Evolutionary conservation across 2,888 invertebrate species (phyloP).

Genomic region (Lochmaea crataegi): DNA sequence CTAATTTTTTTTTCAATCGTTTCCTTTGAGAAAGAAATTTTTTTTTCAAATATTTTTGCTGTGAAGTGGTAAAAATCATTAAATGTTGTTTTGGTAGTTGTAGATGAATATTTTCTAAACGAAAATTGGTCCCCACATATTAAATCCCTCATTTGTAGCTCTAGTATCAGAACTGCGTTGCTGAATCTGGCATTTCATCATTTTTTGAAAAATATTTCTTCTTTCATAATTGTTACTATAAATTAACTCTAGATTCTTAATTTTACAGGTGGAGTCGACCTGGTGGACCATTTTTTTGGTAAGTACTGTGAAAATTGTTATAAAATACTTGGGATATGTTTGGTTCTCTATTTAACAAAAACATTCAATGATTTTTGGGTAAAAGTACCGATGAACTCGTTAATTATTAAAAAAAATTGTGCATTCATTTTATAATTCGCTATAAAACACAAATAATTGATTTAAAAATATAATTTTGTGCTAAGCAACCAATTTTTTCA

Average conservation of each 20-base stretch:
- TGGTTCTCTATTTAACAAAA: neutral
- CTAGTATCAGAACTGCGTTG: neutral
- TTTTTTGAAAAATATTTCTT: too few species aligned
- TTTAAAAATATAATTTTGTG: neutral
- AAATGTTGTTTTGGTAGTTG: too few species aligned
- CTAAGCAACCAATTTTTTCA: neutral
- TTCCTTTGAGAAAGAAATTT: too few species aligned
- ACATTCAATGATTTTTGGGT: neutral
- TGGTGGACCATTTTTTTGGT: too few species aligned
- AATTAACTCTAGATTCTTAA: too few species aligned
- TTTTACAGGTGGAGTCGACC: too few species aligned
- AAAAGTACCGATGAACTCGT: neutral
- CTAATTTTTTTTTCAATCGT: neutral
- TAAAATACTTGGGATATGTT: neutral
- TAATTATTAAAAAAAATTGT: too few species aligned
- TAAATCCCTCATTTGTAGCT: neutral
- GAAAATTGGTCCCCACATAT: neutral
- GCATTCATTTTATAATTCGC: neutral
- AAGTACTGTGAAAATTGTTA: neutral
- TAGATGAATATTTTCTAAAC: neutral
- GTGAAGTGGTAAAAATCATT: too few species aligned
- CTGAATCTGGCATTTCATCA: too few species aligned
- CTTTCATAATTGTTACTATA: too few species aligned
- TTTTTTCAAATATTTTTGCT: too few species aligned
- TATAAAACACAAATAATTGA: neutral